phyloP scores from a whole-genome alignment of 2,888 invertebrate species.

The Onchidella celtica region DNA sequence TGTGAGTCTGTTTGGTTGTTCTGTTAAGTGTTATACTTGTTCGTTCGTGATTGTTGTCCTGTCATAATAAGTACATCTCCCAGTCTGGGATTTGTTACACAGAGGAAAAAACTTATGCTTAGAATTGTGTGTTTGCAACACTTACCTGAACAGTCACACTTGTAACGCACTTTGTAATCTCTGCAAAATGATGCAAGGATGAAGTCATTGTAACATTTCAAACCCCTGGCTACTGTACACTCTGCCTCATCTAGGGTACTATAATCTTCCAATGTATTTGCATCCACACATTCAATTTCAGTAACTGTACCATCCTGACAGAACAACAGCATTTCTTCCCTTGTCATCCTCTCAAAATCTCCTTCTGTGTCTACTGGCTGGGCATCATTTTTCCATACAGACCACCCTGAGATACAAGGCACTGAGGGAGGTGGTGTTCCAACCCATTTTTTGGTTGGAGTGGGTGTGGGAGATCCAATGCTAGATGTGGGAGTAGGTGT shows the following conservation, averaged over 20 bases:
- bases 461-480: too few species aligned
- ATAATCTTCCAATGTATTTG: slow-evolving; percentile 57
- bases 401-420: slow-evolving; percentile 44
- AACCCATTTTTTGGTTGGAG: too few species aligned
- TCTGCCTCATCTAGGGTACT: slow-evolving; percentile 62
- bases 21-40: too few species aligned
- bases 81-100: too few species aligned
- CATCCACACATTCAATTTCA: slow-evolving; percentile 70
- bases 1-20: too few species aligned
- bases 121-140: not conserved
- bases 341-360: slow-evolving; percentile 66
- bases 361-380: slow-evolving; percentile 63
- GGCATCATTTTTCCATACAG: slow-evolving; percentile 55
- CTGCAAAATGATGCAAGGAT: slow-evolving; percentile 55
- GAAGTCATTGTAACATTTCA: slow-evolving; percentile 83
- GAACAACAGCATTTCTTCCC: slow-evolving; percentile 58
- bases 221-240: slow-evolving; percentile 84
- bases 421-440: not conserved
- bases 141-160: slow-evolving; percentile 80
- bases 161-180: slow-evolving; percentile 71
- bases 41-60: too few species aligned
- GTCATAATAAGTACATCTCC: too few species aligned
- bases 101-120: too few species aligned
- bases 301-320: slow-evolving; percentile 68
- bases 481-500: too few species aligned